Percentiles rank a stretch among this genome's conserved stretches.
phyloP scores from a whole-genome alignment of 2,797 vertebrate species.

The Sebastolobus altivelis region DNA sequence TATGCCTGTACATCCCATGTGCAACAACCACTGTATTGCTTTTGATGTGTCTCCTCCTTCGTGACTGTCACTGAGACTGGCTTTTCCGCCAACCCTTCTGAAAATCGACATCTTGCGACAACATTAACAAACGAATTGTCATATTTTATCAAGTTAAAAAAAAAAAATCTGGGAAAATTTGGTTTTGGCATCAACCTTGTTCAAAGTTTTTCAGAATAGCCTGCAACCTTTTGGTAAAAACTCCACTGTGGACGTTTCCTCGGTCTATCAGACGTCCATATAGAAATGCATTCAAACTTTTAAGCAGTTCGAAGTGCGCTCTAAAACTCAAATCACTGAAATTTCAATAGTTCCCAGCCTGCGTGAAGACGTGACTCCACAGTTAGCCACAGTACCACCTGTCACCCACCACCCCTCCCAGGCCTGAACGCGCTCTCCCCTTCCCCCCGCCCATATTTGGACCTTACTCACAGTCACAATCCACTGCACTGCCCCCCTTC shows the following conservation, averaged over 20 bases:
- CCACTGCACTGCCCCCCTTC: constrained; percentile 79
- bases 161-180: constrained; percentile 29
- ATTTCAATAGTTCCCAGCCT: constrained; percentile 21
- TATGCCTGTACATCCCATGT: constrained; percentile 82
- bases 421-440: constrained; percentile 52
- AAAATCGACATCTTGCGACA: constrained; percentile 59
- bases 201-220: constrained; percentile 18
- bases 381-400: constrained; percentile 57
- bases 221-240: constrained; percentile 30
- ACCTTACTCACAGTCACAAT: constrained; percentile 75
- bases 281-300: neutral
- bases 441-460: constrained; percentile 65
- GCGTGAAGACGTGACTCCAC: constrained; percentile 43
- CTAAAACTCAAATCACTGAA: constrained; percentile 24
- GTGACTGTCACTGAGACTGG: constrained; percentile 73
- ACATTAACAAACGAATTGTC: constrained; percentile 42
- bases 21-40: constrained; percentile 82
- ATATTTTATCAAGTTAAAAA: constrained; percentile 25
- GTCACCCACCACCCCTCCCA: constrained; percentile 62
- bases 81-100: constrained; percentile 49
- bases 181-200: constrained; percentile 16
- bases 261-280: constrained; percentile 13
- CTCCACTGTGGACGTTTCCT: constrained; percentile 29
- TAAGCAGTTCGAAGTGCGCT: constrained; percentile 26
- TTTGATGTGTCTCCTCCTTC: constrained; percentile 82